Percentiles rank a stretch among this genome's conserved stretches.
These are phyloP conservation scores for Pygmarrhopalites habei DNA, from an alignment of 1,140 invertebrate species.

Conservation along the genomic window DNA sequence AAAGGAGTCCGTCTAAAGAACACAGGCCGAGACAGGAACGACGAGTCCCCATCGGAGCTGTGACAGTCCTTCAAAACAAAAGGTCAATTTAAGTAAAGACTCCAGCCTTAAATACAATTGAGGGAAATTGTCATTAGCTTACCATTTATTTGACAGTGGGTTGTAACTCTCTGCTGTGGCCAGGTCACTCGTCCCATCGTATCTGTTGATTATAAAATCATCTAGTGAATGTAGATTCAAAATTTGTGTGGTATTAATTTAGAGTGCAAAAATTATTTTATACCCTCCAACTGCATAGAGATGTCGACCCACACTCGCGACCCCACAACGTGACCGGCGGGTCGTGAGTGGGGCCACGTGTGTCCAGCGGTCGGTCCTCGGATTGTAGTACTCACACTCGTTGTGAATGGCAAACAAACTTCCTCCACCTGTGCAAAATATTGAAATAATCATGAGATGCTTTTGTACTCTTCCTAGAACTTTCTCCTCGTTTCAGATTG, in stretches of 20 bases:
- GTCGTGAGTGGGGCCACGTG: constrained; percentile 57
- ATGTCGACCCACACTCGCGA: constrained; percentile 53
- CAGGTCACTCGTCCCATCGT: constrained; percentile 60
- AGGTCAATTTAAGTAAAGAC: too few relatives aligned
- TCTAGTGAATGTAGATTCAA: too few relatives aligned
- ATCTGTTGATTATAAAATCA: constrained; percentile 48
- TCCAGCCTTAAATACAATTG: too few relatives aligned
- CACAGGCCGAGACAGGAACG: constrained; percentile 58
- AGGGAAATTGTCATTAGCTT: too few relatives aligned
- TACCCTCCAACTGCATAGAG: constrained; percentile 59
- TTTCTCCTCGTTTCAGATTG: too few relatives aligned
- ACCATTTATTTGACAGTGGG: constrained; percentile 55
- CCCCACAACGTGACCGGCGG: constrained; percentile 54
- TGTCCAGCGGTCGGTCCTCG: constrained; percentile 55
- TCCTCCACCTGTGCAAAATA: constrained; percentile 55
- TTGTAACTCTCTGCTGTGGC: constrained; percentile 60
- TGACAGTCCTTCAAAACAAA: too few relatives aligned
- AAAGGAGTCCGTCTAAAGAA: constrained; percentile 59
- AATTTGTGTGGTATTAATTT: too few relatives aligned
- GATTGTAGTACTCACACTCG: constrained; percentile 64
- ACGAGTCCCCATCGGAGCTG: constrained; percentile 68
- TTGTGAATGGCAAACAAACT: constrained; percentile 64
- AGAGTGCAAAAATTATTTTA: too few relatives aligned
- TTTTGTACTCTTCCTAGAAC: too few relatives aligned
- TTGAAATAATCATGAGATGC: too few relatives aligned